Percentiles rank a stretch among this genome's conserved stretches.
phyloP scores from a whole-genome alignment of 2,113 vertebrate species.

The Cnemophilus loriae region DNA sequence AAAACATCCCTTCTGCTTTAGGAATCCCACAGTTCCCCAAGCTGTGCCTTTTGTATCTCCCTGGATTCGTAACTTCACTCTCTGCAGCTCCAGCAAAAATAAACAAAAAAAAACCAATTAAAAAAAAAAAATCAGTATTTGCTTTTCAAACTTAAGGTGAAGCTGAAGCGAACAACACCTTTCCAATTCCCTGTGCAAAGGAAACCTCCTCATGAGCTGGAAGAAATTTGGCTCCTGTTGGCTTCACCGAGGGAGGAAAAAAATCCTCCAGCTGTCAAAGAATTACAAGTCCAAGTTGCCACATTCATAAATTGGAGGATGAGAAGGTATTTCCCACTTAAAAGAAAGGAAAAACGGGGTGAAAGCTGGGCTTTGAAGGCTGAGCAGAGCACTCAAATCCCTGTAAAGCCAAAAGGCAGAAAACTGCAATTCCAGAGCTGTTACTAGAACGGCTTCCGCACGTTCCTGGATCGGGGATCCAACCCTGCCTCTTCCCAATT shows the following conservation, averaged over 20 bases:
- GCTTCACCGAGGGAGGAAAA: neutral
- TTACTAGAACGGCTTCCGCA: neutral
- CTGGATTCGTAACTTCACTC: neutral
- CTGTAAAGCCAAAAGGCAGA: neutral
- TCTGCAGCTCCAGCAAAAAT: neutral
- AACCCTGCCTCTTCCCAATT: neutral
- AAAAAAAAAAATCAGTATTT: neutral
- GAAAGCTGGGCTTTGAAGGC: neutral
- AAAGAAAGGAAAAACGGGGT: neutral
- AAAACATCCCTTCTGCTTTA: neutral
- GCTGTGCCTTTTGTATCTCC: neutral
- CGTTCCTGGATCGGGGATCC: neutral
- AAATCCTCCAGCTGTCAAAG: neutral
- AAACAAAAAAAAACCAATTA: neutral
- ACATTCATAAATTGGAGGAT: accelerated
- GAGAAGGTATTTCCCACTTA: neutral
- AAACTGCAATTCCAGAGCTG: neutral
- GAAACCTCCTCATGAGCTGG: neutral
- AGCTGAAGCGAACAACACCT: neutral
- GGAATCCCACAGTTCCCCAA: neutral
- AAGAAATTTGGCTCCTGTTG: neutral
- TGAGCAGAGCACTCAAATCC: neutral
- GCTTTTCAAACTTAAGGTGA: neutral
- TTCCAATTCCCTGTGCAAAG: neutral
- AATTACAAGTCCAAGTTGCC: neutral